Percentiles rank a stretch among this genome's conserved stretches.
phyloP scores from a whole-genome alignment of 2,113 vertebrate genomes.

The Spilogale gracilis region DNA sequence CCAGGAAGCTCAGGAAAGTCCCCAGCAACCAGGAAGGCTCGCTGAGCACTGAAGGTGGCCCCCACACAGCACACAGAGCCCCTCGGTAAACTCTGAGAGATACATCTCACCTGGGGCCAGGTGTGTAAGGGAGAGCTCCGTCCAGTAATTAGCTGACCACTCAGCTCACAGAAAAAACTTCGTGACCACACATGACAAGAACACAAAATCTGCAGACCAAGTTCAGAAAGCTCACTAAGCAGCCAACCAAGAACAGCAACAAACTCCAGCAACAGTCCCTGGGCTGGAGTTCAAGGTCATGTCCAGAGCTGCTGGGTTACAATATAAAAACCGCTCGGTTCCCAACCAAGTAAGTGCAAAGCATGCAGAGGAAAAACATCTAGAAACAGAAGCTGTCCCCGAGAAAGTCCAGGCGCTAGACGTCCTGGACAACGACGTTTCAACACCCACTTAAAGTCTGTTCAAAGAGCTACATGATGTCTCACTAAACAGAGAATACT shows the following conservation, averaged over 20 bases:
- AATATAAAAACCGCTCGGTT: neutral
- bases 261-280: no score
- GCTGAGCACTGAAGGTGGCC: neutral
- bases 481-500: neutral
- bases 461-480: neutral
- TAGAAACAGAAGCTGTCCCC: no score
- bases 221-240: neutral
- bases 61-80: neutral
- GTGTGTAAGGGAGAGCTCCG: neutral
- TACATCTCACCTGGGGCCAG: accelerated
- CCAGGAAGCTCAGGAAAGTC: neutral
- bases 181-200: neutral
- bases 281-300: neutral
- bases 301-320: neutral
- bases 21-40: neutral
- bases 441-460: neutral
- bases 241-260: neutral
- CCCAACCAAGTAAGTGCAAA: neutral
- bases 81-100: neutral
- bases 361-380: neutral
- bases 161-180: neutral
- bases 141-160: no score
- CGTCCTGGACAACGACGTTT: neutral
- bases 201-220: neutral
- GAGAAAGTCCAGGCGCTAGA: neutral